Percentiles rank a stretch among this genome's conserved stretches.
These are phyloP conservation scores for Sapayoa aenigma DNA, from an alignment of 2,113 vertebrate species.

Conservation along the genomic window DNA sequence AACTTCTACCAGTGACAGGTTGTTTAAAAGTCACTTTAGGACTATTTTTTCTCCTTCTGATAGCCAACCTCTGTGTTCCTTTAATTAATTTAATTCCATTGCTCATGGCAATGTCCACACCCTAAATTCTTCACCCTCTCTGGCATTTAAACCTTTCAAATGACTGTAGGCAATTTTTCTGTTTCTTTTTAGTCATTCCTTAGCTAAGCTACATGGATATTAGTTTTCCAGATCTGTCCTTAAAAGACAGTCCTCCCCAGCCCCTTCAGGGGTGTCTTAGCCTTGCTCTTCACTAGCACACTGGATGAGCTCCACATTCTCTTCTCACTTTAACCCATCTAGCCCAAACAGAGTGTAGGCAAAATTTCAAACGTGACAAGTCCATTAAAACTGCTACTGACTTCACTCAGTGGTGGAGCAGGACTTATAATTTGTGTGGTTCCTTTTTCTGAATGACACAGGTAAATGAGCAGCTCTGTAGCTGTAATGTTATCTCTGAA, in stretches of 20 bases:
- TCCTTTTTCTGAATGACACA: neutral
- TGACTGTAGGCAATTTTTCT: neutral
- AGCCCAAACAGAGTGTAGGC: neutral
- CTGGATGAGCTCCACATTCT: neutral
- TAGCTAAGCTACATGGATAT: neutral
- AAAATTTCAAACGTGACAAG: neutral
- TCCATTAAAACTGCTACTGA: neutral
- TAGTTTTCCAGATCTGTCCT: neutral
- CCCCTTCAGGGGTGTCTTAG: neutral
- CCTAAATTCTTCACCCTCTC: conserved; percentile 45
- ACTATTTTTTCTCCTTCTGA: neutral
- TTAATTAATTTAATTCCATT: conserved; percentile 43
- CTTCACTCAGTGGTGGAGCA: neutral
- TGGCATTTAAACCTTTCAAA: conserved; percentile 41
- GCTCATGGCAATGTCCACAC: conserved; percentile 38
- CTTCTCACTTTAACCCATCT: neutral
- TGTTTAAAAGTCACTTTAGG: conserved; percentile 23
- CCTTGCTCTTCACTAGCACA: neutral
- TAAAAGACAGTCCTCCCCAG: neutral
- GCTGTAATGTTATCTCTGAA: neutral
- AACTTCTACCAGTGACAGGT: neutral
- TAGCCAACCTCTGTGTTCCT: neutral
- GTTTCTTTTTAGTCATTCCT: neutral
- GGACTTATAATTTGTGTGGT: neutral
- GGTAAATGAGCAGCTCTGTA: neutral